Evolutionary conservation across 2,888 invertebrate genomes (phyloP), one percentile per base, ranked within the genome.

Genomic region (Lithophane ornitopus): DNA sequence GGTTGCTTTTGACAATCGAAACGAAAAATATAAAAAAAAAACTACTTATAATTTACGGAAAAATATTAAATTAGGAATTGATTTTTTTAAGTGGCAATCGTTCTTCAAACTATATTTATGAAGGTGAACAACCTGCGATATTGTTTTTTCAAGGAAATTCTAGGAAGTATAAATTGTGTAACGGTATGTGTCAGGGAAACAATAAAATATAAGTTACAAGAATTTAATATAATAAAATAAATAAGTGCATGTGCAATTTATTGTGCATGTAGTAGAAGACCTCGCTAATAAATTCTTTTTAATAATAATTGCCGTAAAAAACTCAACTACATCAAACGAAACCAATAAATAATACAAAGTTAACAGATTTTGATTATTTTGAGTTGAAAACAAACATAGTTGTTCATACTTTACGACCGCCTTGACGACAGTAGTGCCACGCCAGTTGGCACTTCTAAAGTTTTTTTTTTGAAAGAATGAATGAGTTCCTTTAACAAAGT

Each of bases 401-500:
- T 62, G 78, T 68, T 39, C n/a, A 70, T 70, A 49, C 34, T 70
- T 82, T 39, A 73, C 44, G 67, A 34, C 28, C 28, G 44, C 28
- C 46, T 62, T 68, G 76, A 56, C 78, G 66, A 68, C 70, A 68
- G 62, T 61, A 71, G 49, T 39, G 52, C 58, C 56, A 67, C 52
- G 58, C 49, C 61, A 70, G 16, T 78, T 70, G 79, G 74, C 74
- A 62, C 69, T 73, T 78, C 16, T 62, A 58, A 3, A 69, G 52
- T 67, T 56, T 71, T 68, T 74, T 79, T 82, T 81, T 69, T 8
- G 46, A 34, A 34, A 3, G 34, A 34, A 82, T 78, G 78, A 85
- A 84, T 85, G 85, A 82, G 74, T 74, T 83, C 56, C 54, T 84
- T 67, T 70, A 72, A 67, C 82, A 22, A 73, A 70, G 70, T 76